These are phyloP conservation scores for Coreoperca whiteheadi DNA, from an alignment of 2,113 vertebrate genomes.

Conservation along the genomic window DNA sequence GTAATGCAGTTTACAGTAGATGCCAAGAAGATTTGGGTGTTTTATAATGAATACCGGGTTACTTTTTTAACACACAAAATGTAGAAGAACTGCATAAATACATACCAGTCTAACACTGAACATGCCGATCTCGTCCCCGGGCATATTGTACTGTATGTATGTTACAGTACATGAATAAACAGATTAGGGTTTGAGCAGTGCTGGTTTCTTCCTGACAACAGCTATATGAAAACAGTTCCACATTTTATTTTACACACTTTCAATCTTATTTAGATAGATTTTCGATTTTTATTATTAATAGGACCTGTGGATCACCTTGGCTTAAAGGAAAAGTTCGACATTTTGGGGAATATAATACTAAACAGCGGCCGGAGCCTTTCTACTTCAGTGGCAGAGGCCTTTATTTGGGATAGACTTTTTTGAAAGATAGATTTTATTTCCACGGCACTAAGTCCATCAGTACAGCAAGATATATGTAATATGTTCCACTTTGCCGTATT, in stretches of 20 bases:
- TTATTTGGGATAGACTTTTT: no score
- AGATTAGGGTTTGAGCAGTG: constrained; percentile 25
- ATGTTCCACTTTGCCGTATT: no score
- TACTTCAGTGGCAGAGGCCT: neutral
- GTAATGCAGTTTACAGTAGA: constrained; percentile 52
- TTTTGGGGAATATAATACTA: neutral
- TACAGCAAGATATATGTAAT: no score
- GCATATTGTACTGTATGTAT: constrained; percentile 21
- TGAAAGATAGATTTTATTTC: neutral
- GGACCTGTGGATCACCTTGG: neutral
- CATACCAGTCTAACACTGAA: constrained; percentile 35
- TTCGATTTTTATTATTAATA: neutral
- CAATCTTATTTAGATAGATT: constrained; percentile 1
- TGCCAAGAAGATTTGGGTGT: constrained; percentile 45
- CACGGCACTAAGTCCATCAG: neutral
- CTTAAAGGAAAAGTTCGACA: neutral
- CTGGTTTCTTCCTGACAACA: constrained; percentile 12
- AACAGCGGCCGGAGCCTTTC: neutral
- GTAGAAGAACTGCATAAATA: constrained; percentile 40
- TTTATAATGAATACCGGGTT: constrained; percentile 41
- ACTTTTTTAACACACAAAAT: constrained; percentile 22
- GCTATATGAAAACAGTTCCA: neutral
- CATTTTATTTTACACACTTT: neutral
- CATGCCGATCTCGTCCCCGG: constrained; percentile 27
- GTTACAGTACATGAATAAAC: constrained; percentile 33